These are phyloP conservation scores for Charina bottae DNA, from an alignment of 2,113 vertebrate genomes.

Conservation along the genomic window DNA sequence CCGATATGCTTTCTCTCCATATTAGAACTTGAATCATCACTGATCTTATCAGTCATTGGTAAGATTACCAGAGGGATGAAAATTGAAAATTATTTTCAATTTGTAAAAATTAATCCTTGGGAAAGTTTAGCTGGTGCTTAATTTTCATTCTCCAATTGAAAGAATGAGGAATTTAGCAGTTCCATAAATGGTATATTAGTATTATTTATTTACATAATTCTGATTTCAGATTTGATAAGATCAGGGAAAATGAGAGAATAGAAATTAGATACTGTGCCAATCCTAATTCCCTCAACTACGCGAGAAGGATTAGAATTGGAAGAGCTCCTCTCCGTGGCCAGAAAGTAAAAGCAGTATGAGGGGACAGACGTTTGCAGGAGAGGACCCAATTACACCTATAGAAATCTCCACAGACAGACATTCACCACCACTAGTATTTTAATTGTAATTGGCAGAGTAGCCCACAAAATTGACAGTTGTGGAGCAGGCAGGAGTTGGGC, in stretches of 20 bases:
- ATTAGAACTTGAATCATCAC: background rate
- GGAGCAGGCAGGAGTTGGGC: too few species aligned
- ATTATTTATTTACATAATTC: background rate
- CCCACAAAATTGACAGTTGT: too few species aligned
- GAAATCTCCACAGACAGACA: too few species aligned
- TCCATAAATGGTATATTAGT: background rate
- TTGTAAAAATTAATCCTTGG: background rate
- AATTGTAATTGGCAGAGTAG: too few species aligned
- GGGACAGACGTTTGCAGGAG: background rate
- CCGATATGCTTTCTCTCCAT: background rate
- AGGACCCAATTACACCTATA: background rate
- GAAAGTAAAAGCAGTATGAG: background rate
- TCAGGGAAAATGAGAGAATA: background rate
- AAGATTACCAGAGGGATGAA: background rate
- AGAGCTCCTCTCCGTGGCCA: background rate
- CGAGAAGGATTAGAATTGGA: background rate
- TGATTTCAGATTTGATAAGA: background rate
- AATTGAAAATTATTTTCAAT: background rate
- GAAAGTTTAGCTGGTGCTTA: background rate
- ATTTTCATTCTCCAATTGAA: background rate
- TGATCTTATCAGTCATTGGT: background rate
- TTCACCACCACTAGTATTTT: too few species aligned
- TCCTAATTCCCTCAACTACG: background rate
- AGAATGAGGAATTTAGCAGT: background rate
- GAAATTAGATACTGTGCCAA: background rate